Evolutionary conservation across 2,113 vertebrate genomes (phyloP).

Genomic region (Oryctolagus cuniculus): DNA sequence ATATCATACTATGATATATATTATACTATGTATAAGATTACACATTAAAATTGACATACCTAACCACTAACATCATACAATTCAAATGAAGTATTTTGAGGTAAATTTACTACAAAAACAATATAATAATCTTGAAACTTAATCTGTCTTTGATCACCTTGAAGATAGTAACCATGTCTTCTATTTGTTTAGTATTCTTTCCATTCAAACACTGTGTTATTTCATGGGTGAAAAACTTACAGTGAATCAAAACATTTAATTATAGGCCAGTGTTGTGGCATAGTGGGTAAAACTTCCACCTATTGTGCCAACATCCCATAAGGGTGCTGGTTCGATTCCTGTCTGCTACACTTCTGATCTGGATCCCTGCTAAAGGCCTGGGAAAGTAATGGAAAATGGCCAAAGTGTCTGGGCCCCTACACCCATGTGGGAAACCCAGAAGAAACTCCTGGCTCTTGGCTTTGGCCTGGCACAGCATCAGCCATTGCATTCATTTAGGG

Average conservation of each 20-base stretch:
- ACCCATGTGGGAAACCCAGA: no score
- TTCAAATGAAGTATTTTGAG: conserved; percentile 47
- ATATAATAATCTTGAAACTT: not conserved
- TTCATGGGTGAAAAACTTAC: not conserved
- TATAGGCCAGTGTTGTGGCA: no score
- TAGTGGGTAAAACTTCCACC: no score
- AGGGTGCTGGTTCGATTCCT: no score
- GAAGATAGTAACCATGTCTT: not conserved
- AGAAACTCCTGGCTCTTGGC: no score
- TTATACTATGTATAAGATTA: not conserved
- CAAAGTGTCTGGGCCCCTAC: no score
- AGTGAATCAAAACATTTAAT: not conserved
- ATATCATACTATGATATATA: not conserved
- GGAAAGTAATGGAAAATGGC: no score
- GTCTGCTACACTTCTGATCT: no score
- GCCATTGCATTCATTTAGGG: no score
- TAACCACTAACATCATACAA: not conserved
- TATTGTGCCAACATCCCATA: no score
- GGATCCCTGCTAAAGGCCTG: no score
- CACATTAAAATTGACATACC: not conserved
- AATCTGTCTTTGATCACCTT: not conserved
- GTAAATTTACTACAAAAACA: not conserved
- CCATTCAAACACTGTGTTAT: not conserved
- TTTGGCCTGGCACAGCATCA: no score
- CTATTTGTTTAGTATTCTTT: not conserved